Percentiles rank a stretch among this genome's conserved stretches.
Conservation (phyloP, 2,113 vertebrate species). For the Macquaria ambigua region DNA sequence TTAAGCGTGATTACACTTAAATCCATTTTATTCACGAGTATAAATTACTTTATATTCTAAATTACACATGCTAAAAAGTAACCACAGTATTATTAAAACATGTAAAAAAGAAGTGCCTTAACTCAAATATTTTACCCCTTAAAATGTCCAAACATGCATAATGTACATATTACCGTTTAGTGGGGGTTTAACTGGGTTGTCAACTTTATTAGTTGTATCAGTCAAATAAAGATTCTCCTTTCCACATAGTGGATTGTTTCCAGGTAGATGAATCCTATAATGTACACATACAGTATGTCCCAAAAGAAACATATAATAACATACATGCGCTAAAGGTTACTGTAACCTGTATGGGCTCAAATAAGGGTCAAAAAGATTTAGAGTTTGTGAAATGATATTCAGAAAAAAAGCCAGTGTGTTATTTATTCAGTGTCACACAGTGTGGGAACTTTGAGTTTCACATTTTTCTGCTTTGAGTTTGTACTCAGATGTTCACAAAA, state of each 20-base stretch:
- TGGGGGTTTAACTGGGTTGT: background rate
- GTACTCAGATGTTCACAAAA: background rate
- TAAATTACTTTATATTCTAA: background rate
- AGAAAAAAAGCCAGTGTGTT: no score
- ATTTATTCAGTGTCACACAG: background rate
- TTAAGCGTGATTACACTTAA: background rate
- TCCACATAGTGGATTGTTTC: background rate
- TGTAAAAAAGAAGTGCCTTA: background rate
- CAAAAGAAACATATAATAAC: background rate
- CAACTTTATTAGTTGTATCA: background rate
- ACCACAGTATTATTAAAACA: background rate
- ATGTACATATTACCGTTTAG: no score
- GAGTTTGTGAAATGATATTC: background rate
- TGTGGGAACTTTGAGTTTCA: background rate
- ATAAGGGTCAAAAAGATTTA: background rate
- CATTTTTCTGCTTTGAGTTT: background rate
- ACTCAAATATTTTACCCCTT: background rate
- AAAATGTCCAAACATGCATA: background rate
- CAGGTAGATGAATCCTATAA: background rate
- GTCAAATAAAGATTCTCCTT: background rate
- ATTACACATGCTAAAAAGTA: background rate
- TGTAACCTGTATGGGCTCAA: background rate
- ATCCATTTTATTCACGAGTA: background rate
- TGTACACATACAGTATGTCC: no score
- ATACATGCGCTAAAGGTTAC: background rate